Percentiles rank a stretch among this genome's conserved stretches.
phyloP scores from a whole-genome alignment of 2,113 vertebrate genomes.

The Cheilinus undulatus region DNA sequence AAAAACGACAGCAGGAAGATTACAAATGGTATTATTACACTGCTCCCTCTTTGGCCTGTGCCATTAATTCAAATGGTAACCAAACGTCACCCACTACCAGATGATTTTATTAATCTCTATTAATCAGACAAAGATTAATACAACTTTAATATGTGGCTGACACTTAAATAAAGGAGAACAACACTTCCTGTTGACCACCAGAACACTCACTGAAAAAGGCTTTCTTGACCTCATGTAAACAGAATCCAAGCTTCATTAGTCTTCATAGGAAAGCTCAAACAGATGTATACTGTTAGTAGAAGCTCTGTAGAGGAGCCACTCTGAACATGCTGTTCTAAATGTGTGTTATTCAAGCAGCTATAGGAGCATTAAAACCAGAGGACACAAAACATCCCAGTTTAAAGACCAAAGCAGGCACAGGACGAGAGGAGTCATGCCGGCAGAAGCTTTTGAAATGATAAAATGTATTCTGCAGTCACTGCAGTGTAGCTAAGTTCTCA shows the following conservation, averaged over 20 bases:
- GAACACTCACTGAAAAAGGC: background rate
- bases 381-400: background rate
- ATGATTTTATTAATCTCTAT: too few relatives aligned
- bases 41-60: constrained; percentile 5
- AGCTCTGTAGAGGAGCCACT: constrained; percentile 6
- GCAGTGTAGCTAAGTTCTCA: background rate
- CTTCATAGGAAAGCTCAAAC: constrained; percentile 26
- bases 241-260: constrained; percentile 24
- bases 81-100: background rate
- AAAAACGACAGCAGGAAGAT: constrained; percentile 25
- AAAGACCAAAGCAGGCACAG: background rate
- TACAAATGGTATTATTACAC: constrained; percentile 34
- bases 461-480: background rate
- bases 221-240: constrained; percentile 31
- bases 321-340: background rate
- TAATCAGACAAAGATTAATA: background rate
- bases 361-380: background rate
- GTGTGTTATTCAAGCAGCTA: background rate
- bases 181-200: constrained; percentile 22
- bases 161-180: constrained; percentile 16
- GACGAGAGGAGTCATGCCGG: background rate
- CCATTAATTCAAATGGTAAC: background rate
- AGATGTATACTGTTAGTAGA: constrained; percentile 5
- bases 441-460: background rate
- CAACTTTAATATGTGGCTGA: constrained; percentile 18